These are phyloP conservation scores for Neotragus pygmaeus DNA, from an alignment of 2,113 vertebrate genomes.

Conservation along the genomic window DNA sequence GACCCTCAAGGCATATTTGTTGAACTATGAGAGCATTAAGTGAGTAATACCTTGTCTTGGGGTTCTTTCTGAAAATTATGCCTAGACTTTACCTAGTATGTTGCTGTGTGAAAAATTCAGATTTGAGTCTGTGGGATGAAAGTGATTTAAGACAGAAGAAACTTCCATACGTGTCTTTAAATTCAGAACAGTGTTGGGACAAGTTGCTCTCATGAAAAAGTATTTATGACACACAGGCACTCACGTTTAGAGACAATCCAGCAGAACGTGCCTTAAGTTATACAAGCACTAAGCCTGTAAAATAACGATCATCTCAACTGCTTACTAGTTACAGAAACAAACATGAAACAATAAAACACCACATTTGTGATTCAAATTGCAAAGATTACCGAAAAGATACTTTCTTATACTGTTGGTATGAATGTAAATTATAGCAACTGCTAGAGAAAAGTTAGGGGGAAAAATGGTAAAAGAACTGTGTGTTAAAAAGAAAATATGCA, in stretches of 20 bases:
- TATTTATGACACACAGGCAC: not conserved
- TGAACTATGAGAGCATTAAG: not conserved
- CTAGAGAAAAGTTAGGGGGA: not conserved
- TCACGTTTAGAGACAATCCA: not conserved
- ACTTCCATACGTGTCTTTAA: not conserved
- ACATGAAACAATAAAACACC: not conserved
- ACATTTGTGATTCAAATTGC: not conserved
- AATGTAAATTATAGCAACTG: not conserved
- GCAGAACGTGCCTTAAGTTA: not conserved
- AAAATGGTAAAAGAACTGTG: not conserved
- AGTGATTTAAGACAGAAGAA: not conserved
- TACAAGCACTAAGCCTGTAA: not conserved
- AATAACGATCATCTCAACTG: not conserved
- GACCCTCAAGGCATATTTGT: not conserved
- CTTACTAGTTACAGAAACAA: not conserved
- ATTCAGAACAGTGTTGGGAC: no score
- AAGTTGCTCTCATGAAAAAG: not conserved
- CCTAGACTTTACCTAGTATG: not conserved
- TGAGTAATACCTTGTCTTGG: not conserved
- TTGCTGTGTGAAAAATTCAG: not conserved
- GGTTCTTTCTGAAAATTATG: not conserved
- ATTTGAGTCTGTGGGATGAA: not conserved
- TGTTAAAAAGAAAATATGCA: not conserved
- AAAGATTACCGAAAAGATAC: not conserved
- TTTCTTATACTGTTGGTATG: not conserved